phyloP scores from a whole-genome alignment of 2,888 invertebrate species.

The Polydesmus complanatus region DNA sequence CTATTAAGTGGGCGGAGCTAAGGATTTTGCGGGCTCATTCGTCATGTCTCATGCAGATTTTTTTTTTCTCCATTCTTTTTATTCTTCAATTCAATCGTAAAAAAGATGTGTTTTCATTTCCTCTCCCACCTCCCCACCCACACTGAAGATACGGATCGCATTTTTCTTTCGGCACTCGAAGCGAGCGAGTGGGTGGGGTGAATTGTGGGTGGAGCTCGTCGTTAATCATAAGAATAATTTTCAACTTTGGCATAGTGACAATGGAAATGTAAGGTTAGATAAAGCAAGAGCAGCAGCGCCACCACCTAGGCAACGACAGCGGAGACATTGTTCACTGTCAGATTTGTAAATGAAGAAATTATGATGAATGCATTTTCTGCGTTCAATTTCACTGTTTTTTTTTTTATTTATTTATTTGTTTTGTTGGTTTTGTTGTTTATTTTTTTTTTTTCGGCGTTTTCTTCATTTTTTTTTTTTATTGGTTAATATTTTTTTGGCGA shows the following conservation, averaged over 20 bases:
- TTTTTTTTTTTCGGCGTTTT: neutral
- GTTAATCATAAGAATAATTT: neutral
- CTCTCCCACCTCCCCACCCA: no score
- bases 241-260: neutral
- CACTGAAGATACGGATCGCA: neutral
- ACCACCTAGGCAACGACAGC: neutral
- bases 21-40: neutral
- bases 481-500: neutral
- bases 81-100: no score
- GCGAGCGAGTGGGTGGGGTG: neutral
- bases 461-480: neutral
- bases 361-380: conserved; percentile 9
- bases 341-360: conserved; percentile 11
- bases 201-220: neutral
- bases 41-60: neutral
- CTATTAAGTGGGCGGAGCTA: neutral
- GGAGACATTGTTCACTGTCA: conserved; percentile 1
- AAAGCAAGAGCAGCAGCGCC: no score
- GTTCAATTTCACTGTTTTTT: neutral
- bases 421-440: neutral
- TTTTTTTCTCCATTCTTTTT: no score
- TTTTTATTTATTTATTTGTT: neutral
- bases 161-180: neutral
- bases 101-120: no score
- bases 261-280: neutral